phyloP scores from a whole-genome alignment of 2,113 vertebrate species.

The Heterocephalus glaber region DNA sequence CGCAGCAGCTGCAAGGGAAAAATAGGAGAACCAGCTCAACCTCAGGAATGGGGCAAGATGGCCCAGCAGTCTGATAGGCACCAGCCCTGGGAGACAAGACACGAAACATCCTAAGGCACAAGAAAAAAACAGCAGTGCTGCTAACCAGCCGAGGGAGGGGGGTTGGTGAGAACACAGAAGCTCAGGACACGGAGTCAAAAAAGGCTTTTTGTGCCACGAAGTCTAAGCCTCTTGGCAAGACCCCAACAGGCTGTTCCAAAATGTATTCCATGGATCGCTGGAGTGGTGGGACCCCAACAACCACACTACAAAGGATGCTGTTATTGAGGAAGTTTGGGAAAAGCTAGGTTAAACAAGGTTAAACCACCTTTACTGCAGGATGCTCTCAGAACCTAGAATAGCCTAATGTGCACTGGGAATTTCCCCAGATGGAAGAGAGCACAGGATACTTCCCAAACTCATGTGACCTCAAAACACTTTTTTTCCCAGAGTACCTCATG shows the following conservation, averaged over 20 bases:
- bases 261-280: neutral
- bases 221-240: neutral
- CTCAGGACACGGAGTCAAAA: neutral
- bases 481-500: neutral
- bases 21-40: slow-evolving; percentile 49
- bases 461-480: neutral
- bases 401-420: neutral
- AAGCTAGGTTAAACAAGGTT: neutral
- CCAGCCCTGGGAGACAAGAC: neutral
- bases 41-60: neutral
- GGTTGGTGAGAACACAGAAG: neutral
- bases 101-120: neutral
- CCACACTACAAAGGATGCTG: neutral
- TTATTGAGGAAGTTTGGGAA: neutral
- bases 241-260: neutral
- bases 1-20: slow-evolving; percentile 89
- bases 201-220: neutral
- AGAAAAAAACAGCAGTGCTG: neutral
- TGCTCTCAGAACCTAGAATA: neutral
- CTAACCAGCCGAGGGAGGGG: neutral
- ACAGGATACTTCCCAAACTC: neutral
- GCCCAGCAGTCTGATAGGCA: neutral
- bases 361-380: neutral
- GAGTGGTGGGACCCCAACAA: neutral
- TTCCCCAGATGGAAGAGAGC: neutral